phyloP scores from a whole-genome alignment of 1,140 invertebrate genomes.

The Mycetomoellerius zeteki region DNA sequence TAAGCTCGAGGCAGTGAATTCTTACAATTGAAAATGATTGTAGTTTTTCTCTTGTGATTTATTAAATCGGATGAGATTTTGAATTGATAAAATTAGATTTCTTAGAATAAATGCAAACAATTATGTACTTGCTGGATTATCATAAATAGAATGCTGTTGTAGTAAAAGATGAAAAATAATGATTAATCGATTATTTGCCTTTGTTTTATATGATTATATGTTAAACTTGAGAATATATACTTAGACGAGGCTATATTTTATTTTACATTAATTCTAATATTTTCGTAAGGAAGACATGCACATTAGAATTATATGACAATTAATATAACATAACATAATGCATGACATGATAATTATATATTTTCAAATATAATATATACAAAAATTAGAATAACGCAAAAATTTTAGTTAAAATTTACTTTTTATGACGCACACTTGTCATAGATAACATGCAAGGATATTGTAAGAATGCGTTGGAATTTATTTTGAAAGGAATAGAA shows the following conservation, averaged over 20 bases:
- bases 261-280: neutral
- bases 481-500: neutral
- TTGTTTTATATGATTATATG: neutral
- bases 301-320: neutral
- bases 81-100: slow-evolving; percentile 3
- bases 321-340: neutral
- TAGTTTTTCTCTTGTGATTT: slow-evolving; percentile 10
- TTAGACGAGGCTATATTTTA: neutral
- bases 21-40: slow-evolving; percentile 3
- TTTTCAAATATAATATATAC: neutral
- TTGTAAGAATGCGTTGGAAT: slow-evolving; percentile 14
- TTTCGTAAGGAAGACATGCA: neutral
- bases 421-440: neutral
- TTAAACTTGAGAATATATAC: neutral
- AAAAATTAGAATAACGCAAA: neutral
- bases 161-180: neutral
- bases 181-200: slow-evolving; percentile 24
- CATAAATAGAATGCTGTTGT: neutral
- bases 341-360: slow-evolving; percentile 5
- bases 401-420: neutral
- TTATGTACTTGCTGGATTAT: neutral
- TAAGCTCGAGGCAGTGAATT: slow-evolving; percentile 31
- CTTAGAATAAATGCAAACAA: neutral
- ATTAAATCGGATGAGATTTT: neutral
- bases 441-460: neutral